Conservation (phyloP, 2,113 vertebrate species). For the Elanoides forficatus region DNA sequence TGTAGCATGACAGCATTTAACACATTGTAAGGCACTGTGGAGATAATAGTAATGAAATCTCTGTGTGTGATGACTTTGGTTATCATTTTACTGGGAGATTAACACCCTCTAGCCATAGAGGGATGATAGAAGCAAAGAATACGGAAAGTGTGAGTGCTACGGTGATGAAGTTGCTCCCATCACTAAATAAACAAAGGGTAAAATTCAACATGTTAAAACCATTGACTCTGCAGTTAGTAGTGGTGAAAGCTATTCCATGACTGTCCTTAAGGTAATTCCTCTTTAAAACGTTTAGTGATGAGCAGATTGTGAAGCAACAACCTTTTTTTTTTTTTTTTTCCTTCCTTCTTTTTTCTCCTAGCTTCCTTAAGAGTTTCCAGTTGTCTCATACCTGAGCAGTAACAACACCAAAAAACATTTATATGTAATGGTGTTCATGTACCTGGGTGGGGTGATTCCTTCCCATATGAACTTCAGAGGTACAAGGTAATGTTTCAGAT, state of each 20-base stretch:
- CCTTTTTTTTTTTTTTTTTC: not conserved
- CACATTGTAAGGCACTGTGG: fast-evolving
- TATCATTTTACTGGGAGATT: not conserved
- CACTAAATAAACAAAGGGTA: not conserved
- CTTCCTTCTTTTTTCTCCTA: too few relatives aligned
- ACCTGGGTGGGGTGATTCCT: not conserved
- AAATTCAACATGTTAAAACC: not conserved
- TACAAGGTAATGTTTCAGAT: not conserved
- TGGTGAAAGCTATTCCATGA: not conserved
- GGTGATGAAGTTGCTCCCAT: too few relatives aligned
- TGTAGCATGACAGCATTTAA: not conserved
- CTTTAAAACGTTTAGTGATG: not conserved
- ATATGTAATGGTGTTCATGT: fast-evolving
- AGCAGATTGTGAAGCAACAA: not conserved
- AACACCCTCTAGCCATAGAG: too few relatives aligned
- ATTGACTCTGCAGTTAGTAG: not conserved
- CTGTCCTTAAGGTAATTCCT: not conserved
- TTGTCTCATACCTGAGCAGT: not conserved
- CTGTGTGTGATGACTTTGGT: not conserved
- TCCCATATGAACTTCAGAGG: not conserved
- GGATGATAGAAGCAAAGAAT: not conserved
- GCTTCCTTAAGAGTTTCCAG: not conserved
- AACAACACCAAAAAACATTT: not conserved
- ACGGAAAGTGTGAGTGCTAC: fast-evolving
- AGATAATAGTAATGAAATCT: not conserved